Percentiles rank a stretch among this genome's conserved stretches.
Evolutionary conservation across 92 coral and sea anemone species (phyloP).

Genomic region (Zoanthus solanderi): DNA sequence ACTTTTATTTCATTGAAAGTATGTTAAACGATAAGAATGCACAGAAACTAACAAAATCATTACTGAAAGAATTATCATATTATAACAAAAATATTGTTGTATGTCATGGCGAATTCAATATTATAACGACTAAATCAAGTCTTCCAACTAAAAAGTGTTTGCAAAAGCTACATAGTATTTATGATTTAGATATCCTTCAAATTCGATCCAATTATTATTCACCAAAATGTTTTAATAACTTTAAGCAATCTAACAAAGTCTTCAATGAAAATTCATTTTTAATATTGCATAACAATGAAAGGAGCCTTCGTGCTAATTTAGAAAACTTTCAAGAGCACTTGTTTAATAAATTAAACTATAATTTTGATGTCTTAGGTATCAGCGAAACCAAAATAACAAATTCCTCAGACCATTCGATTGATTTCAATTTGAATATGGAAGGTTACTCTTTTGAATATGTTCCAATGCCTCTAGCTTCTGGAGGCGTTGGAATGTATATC

Average conservation of each 20-base stretch:
- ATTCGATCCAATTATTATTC: conserved; percentile 46
- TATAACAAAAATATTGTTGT: conserved; percentile 34
- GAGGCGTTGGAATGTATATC: conserved; percentile 16
- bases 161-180: conserved; percentile 39
- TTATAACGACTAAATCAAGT: not conserved
- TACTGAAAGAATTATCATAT: conserved; percentile 60
- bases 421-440: not conserved
- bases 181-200: conserved; percentile 45
- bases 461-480: not conserved
- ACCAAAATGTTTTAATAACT: conserved; percentile 52
- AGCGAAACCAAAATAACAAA: too few relatives aligned
- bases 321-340: too few relatives aligned
- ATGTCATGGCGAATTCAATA: conserved; percentile 56
- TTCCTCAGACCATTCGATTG: conserved; percentile 16
- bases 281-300: conserved; percentile 1
- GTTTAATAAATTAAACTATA: too few relatives aligned
- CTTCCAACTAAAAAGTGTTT: conserved; percentile 48
- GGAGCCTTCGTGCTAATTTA: too few relatives aligned
- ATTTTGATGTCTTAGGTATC: too few relatives aligned
- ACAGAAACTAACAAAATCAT: not conserved
- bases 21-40: not conserved
- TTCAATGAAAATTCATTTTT: conserved; percentile 14
- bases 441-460: not conserved
- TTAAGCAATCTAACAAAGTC: conserved; percentile 27
- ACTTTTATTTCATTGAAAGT: not conserved